These are phyloP conservation scores for Maniola hyperantus DNA, from an alignment of 2,888 invertebrate genomes.

Conservation along the genomic window DNA sequence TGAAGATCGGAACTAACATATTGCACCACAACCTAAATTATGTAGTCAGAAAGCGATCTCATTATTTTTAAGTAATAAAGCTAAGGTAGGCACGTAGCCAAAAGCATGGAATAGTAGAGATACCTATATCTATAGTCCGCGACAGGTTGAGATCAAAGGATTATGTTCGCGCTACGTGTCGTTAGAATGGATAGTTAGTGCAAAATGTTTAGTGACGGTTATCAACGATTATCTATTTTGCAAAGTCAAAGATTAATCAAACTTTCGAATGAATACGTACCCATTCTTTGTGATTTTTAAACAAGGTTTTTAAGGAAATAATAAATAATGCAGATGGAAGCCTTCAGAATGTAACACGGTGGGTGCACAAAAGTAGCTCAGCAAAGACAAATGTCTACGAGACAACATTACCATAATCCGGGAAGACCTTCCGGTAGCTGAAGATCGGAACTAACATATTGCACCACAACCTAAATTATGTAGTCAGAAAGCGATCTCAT, in stretches of 20 bases:
- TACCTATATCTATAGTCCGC: no score
- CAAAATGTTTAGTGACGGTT: constrained; percentile 1
- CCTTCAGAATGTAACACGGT: constrained; percentile 66
- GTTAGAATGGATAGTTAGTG: constrained; percentile 10
- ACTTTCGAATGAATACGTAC: no score
- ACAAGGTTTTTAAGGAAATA: no score
- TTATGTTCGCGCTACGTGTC: constrained; percentile 24
- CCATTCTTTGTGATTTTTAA: no score
- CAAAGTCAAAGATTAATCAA: not conserved
- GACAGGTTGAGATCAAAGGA: constrained; percentile 38
- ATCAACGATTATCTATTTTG: not conserved
- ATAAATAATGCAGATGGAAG: constrained; percentile 24
- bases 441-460: constrained; percentile 22
- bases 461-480: constrained; percentile 18
- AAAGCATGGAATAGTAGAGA: no score
- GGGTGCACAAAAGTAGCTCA: constrained; percentile 56
- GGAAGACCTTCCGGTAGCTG: constrained; percentile 40
- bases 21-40: constrained; percentile 20
- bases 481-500: constrained; percentile 9
- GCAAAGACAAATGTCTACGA: constrained; percentile 55
- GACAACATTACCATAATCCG: constrained; percentile 76
- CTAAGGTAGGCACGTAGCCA: no score
- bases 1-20: constrained; percentile 22
- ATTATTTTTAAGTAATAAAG: constrained; percentile 12
- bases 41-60: constrained; percentile 8